Evolutionary conservation across 2,797 vertebrate genomes (phyloP).

Genomic region (Cossypha niveicapilla): DNA sequence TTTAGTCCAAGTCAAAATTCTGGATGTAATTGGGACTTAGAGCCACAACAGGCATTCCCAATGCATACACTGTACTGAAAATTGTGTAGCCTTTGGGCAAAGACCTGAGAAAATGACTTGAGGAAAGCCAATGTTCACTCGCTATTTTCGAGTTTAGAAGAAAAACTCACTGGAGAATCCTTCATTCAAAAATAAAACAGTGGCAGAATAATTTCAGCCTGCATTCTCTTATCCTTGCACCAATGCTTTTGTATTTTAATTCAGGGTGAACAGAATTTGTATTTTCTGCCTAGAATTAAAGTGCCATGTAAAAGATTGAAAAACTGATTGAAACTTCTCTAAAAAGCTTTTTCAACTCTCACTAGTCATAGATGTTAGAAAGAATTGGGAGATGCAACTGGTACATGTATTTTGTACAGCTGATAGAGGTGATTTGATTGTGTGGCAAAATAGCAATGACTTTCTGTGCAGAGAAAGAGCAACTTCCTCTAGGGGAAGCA

Average conservation of each 20-base stretch:
- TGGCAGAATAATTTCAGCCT: not conserved
- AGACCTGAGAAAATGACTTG: not conserved
- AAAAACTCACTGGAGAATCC: not conserved
- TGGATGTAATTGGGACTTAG: not conserved
- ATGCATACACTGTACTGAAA: not conserved
- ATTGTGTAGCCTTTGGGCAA: not conserved
- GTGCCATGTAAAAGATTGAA: not conserved
- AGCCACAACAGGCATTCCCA: not conserved
- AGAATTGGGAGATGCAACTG: not conserved
- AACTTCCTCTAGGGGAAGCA: not conserved
- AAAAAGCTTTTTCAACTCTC: not conserved
- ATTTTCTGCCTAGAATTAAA: not conserved
- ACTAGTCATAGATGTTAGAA: not conserved
- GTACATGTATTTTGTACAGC: not conserved
- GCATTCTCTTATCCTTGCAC: not conserved
- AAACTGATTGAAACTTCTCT: conserved; percentile 5
- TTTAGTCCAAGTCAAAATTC: not conserved
- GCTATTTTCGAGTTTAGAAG: not conserved
- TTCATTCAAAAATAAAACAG: not conserved
- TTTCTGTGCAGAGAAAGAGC: not conserved
- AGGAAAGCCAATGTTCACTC: not conserved
- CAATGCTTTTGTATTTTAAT: not conserved
- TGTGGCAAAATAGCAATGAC: not conserved
- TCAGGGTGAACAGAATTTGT: not conserved
- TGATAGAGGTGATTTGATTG: not conserved